These are phyloP conservation scores for Chondrosia reniformis DNA, from an alignment of 37 sponge, comb jelly and placozoan species.

Conservation along the genomic window DNA sequence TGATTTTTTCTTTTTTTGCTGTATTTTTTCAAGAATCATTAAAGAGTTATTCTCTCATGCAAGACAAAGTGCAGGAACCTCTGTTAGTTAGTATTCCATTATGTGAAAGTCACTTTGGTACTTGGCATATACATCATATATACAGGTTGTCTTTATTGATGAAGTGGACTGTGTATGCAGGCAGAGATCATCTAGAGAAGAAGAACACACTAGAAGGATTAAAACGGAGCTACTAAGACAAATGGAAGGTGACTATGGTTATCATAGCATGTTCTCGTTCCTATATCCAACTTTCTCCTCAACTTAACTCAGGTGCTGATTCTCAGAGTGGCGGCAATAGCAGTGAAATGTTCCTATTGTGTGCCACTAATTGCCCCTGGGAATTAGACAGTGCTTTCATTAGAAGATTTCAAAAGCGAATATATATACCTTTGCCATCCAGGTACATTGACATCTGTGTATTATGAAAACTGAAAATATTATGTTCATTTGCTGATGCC, in stretches of 20 bases:
- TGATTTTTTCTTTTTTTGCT: background rate
- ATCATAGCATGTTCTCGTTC: too few relatives aligned
- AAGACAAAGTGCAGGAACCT: background rate
- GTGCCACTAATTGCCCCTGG: conserved; percentile 94
- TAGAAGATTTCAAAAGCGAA: conserved; percentile 61
- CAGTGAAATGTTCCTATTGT: conserved; percentile 63
- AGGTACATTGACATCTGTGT: conserved; percentile 4
- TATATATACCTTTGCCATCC: conserved; percentile 36
- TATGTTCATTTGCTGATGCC: background rate
- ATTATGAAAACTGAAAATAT: background rate
- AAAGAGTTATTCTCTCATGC: conserved; percentile 20
- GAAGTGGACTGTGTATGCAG: conserved; percentile 92
- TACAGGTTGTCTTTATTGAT: conserved; percentile 77
- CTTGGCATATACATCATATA: background rate
- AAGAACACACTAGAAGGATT: conserved; percentile 82
- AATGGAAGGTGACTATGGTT: conserved; percentile 70
- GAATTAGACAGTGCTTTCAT: conserved; percentile 86
- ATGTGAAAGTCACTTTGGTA: too few relatives aligned
- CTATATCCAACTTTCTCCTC: too few relatives aligned
- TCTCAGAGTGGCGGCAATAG: background rate
- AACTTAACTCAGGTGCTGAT: too few relatives aligned
- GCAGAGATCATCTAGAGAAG: conserved; percentile 61
- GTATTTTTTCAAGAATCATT: background rate
- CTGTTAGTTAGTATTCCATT: conserved; percentile 1
- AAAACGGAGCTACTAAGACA: conserved; percentile 86